Evolutionary conservation across 2,888 invertebrate genomes (phyloP), one percentile per base, ranked within the genome.

Genomic region (Gasteruption jaculator): DNA sequence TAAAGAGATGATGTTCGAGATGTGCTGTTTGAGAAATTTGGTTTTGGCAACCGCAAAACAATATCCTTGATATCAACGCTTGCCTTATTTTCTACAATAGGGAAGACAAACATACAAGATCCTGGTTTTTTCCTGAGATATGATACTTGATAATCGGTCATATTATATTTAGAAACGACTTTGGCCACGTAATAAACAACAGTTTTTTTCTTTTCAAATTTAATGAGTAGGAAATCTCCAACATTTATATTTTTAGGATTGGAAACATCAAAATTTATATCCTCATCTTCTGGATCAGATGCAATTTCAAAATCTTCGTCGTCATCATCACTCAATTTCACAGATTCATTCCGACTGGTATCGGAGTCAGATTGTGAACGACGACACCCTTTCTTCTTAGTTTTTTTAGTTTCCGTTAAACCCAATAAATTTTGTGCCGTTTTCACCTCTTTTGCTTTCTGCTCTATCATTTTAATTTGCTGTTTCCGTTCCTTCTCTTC

Each of bases 341-440:
- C 5, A 33, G 19, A 19, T 33, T 33, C 20, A 10, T 20, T 33
- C n/a, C 18, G 20, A 33, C 33, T 33, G n/a, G 12, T 33, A 33
- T 33, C 33, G n/a, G n/a, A 33, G 21, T 20, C 33, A 19, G 19
- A 20, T 19, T 20, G n/a, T 33, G 19, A 33, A 19, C 21, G 33
- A 19, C n/a, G 20, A 18, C 11, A 20, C 22, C 34, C 10, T n/a
- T 33, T 20, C 34, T 33, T 33, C 12, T 15, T 33, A 10, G 18
- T 33, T 33, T 33, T 33, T 21, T 33, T 33, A 33, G 34, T 35
- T 35, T 35, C 12, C 22, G 16, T 22, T n/a, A n/a, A n/a, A n/a
- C n/a, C n/a, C n/a, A 35, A 15, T 14, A 35, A 35, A 12, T 35
- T 35, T 35, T 15, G n/a, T 22, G 24, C n/a, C n/a, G n/a, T n/a